phyloP scores from a whole-genome alignment of 1,140 invertebrate genomes.

The Halyomorpha halys region DNA sequence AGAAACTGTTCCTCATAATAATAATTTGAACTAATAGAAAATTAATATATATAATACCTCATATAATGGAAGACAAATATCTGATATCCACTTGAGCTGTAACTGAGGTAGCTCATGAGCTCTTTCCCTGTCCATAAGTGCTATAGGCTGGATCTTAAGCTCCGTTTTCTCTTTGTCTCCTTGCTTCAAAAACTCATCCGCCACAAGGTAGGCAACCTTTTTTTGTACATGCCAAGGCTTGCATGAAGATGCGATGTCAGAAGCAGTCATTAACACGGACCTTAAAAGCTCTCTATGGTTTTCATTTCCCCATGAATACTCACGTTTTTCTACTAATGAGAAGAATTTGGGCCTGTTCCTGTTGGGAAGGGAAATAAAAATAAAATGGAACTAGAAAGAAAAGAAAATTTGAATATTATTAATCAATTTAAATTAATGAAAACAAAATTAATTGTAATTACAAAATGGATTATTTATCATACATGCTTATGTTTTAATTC shows the following conservation, averaged over 20 bases:
- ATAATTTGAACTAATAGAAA: too few relatives aligned
- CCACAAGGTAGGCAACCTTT: constrained; percentile 38
- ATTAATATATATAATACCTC: constrained; percentile 31
- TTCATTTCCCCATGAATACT: constrained; percentile 43
- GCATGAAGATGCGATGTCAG: constrained; percentile 53
- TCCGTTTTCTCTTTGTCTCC: constrained; percentile 49
- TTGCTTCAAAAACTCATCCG: constrained; percentile 39
- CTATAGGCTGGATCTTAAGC: constrained; percentile 42
- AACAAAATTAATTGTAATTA: too few relatives aligned
- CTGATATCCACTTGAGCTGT: constrained; percentile 38
- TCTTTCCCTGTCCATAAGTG: constrained; percentile 38
- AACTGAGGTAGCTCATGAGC: constrained; percentile 38
- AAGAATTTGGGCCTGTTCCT: constrained; percentile 47
- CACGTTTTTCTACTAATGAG: constrained; percentile 39
- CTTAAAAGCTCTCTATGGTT: constrained; percentile 42
- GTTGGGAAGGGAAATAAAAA: not conserved
- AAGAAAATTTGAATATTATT: too few relatives aligned
- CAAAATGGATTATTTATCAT: too few relatives aligned
- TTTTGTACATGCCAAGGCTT: constrained; percentile 56
- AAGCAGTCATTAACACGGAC: constrained; percentile 58
- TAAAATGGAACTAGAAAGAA: too few relatives aligned
- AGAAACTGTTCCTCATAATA: too few relatives aligned
- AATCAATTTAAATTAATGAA: too few relatives aligned
- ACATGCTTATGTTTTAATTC: too few relatives aligned
- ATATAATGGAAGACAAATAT: constrained; percentile 40